phyloP scores from a whole-genome alignment of 2,888 invertebrate genomes.

The Hypercompe scribonia region DNA sequence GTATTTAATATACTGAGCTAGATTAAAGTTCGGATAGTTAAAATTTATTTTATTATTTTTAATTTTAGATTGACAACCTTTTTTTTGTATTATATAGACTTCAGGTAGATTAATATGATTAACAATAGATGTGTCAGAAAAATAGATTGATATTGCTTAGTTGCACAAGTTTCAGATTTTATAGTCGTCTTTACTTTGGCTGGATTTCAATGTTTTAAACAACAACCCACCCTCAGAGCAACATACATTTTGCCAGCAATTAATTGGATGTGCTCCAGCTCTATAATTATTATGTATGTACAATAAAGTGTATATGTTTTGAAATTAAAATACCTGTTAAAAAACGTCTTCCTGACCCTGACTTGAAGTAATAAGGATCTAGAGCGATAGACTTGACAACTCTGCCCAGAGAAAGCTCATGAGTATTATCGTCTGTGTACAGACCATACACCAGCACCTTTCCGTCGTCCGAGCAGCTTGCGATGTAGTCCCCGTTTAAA shows the following conservation, averaged over 20 bases:
- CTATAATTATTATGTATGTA: neutral
- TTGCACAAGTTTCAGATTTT: neutral
- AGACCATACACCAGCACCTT: slow-evolving; percentile 95
- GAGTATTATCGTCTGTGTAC: slow-evolving; percentile 93
- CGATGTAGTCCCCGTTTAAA: slow-evolving; percentile 96
- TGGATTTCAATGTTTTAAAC: neutral
- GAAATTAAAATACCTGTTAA: slow-evolving; percentile 88
- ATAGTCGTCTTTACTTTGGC: neutral
- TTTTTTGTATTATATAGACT: neutral
- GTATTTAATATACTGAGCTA: too few species aligned
- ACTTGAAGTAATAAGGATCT: slow-evolving; percentile 93
- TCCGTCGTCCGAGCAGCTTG: slow-evolving; percentile 96
- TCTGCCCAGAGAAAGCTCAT: slow-evolving; percentile 91
- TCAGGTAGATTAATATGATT: too few species aligned
- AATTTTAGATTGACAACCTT: too few species aligned
- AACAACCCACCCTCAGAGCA: neutral
- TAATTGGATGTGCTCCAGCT: neutral
- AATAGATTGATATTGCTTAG: neutral
- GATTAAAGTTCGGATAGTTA: too few species aligned
- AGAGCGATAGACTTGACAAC: slow-evolving; percentile 95
- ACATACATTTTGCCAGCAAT: neutral
- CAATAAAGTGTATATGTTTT: neutral
- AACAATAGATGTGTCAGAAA: neutral
- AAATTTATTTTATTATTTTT: too few species aligned
- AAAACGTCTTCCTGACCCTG: slow-evolving; percentile 92